Percentiles rank a stretch among this genome's conserved stretches.
Conservation (phyloP, 1,140 invertebrate species). For the Zaprionus kolodkinae region DNA sequence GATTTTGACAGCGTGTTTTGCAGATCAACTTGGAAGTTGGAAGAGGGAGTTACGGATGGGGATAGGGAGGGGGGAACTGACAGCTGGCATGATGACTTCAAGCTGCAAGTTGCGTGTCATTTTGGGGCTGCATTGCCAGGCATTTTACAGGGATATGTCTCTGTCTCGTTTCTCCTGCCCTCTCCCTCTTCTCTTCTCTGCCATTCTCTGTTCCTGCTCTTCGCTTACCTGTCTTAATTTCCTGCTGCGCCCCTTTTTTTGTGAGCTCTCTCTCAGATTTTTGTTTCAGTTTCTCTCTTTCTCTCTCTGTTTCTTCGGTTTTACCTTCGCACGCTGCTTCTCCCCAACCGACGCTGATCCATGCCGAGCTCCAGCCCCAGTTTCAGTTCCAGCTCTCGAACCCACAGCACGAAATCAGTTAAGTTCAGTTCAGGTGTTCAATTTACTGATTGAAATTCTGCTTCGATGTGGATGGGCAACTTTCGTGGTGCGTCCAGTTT, state of each 20-base stretch:
- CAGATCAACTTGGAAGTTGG: not conserved
- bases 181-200: not conserved
- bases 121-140: conserved; percentile 1
- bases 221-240: conserved; percentile 66
- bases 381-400: conserved; percentile 21
- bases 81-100: conserved; percentile 39
- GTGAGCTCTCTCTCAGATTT: not conserved
- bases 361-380: not conserved
- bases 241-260: conserved; percentile 60
- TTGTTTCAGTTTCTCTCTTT: conserved; percentile 37
- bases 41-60: not conserved
- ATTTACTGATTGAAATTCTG: conserved; percentile 82
- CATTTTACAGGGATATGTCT: too few species aligned
- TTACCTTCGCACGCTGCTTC: conserved; percentile 49
- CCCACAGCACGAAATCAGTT: conserved; percentile 75
- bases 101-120: conserved; percentile 39
- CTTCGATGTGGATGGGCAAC: conserved; percentile 72
- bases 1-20: conserved; percentile 44
- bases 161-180: too few species aligned
- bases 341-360: conserved; percentile 31
- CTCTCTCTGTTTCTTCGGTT: conserved; percentile 32
- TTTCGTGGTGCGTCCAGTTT: conserved; percentile 61
- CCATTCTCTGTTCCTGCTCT: not conserved
- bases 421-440: conserved; percentile 82
- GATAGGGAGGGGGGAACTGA: not conserved